phyloP scores from a whole-genome alignment of 1,140 invertebrate genomes.

The Mycetomoellerius zeteki region DNA sequence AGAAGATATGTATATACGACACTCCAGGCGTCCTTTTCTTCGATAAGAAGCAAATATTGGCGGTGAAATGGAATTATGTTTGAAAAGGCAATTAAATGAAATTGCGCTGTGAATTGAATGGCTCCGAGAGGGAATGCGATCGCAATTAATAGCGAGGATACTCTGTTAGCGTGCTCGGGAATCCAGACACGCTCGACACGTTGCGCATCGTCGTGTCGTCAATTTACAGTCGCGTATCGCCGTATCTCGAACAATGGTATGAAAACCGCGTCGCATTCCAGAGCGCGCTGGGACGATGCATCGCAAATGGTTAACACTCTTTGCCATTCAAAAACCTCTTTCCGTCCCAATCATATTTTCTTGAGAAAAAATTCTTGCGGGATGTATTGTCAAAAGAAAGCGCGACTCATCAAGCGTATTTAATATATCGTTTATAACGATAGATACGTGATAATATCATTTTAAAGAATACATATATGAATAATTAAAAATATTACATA shows the following conservation, averaged over 20 bases:
- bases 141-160: constrained; percentile 39
- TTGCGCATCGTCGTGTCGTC: constrained; percentile 45
- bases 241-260: constrained; percentile 53
- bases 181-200: constrained; percentile 53
- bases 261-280: constrained; percentile 50
- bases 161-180: constrained; percentile 35
- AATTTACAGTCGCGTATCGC: constrained; percentile 55
- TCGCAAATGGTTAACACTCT: constrained; percentile 20
- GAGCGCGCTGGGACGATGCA: constrained; percentile 4
- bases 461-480: not conserved
- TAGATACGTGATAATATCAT: not conserved
- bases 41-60: not conserved
- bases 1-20: not conserved
- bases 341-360: not conserved
- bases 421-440: not conserved
- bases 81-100: constrained; percentile 41
- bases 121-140: constrained; percentile 16
- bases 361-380: constrained; percentile 4
- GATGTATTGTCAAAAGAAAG: not conserved
- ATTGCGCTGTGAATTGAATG: constrained; percentile 4
- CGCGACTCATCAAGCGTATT: too few species aligned
- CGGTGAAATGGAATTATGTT: constrained; percentile 26
- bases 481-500: not conserved
- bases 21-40: not conserved
- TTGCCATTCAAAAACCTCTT: constrained; percentile 31